A percentile compares a stretch with the other conserved stretches of the same genome.
Evolutionary conservation across 2,113 vertebrate species (phyloP).

Genomic region (Opisthocomus hoazin): DNA sequence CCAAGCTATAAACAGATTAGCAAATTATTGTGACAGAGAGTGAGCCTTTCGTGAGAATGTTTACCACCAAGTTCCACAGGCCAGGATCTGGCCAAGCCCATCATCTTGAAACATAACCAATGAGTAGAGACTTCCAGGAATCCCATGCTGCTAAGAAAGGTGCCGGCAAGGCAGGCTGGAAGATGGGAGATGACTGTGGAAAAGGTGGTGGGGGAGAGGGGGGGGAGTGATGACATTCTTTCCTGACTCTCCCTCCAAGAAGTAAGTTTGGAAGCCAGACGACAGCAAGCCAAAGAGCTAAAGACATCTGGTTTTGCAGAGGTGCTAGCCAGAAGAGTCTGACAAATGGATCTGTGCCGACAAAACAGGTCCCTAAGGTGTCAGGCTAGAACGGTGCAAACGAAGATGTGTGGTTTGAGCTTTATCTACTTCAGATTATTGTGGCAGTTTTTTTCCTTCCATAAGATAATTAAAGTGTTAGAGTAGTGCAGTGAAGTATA

Average conservation of each 20-base stretch:
- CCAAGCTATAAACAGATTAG: conserved; percentile 55
- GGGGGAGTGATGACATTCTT: not conserved
- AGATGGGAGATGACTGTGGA: not conserved
- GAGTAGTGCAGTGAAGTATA: not conserved
- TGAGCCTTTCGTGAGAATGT: conserved; percentile 62
- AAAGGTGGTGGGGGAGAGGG: not conserved
- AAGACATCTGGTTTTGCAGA: not conserved
- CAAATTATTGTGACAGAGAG: conserved; percentile 59
- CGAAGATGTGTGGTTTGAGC: not conserved
- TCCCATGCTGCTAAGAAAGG: not conserved
- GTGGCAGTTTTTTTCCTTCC: not conserved
- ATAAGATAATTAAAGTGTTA: not conserved
- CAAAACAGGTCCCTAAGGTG: not conserved
- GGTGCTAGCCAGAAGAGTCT: not conserved
- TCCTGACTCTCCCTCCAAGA: not conserved
- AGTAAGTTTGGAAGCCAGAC: not conserved
- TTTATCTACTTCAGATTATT: not conserved
- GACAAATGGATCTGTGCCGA: not conserved
- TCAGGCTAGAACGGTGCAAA: not conserved
- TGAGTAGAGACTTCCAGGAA: not conserved
- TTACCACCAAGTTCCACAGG: conserved; percentile 38
- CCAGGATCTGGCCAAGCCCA: not conserved
- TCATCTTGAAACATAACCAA: not conserved
- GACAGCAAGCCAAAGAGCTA: not conserved
- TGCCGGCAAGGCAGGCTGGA: not conserved